Conservation (phyloP, 2,113 vertebrate genomes). For the Coptodon rendalli region DNA sequence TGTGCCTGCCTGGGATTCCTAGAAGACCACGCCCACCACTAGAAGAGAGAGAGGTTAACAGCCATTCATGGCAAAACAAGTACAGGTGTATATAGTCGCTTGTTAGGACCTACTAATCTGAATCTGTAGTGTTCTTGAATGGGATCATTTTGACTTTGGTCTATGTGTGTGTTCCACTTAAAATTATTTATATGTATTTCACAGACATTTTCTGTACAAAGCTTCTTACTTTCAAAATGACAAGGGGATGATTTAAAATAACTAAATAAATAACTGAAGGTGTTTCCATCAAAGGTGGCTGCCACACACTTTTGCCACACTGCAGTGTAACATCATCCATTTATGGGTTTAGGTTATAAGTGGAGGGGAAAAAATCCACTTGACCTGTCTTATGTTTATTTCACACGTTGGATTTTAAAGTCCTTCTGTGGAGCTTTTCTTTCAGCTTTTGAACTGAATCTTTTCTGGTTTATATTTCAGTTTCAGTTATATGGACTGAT, state of each 20-base stretch:
- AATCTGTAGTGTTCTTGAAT: constrained; percentile 22
- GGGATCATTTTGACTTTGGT: constrained; percentile 9
- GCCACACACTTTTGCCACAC: not conserved
- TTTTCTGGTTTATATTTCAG: not conserved
- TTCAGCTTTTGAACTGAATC: not conserved
- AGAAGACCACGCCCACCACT: not conserved
- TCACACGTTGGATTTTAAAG: not conserved
- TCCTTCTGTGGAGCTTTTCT: not conserved
- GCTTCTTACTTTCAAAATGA: not conserved
- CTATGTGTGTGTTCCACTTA: not conserved
- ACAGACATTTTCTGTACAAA: not conserved
- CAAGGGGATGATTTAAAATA: not conserved
- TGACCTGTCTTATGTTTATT: not conserved
- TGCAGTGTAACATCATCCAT: not conserved
- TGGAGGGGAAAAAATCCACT: not conserved
- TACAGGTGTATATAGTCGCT: not conserved
- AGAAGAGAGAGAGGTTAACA: not conserved
- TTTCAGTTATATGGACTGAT: not conserved
- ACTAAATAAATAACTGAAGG: not conserved
- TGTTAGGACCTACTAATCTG: not conserved
- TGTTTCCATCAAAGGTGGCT: not conserved
- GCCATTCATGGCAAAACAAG: not conserved
- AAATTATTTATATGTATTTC: not conserved
- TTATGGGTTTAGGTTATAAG: not conserved
- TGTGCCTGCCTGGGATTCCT: not conserved